Conservation (phyloP, 2,797 vertebrate genomes). For the Echeneis naucrates region DNA sequence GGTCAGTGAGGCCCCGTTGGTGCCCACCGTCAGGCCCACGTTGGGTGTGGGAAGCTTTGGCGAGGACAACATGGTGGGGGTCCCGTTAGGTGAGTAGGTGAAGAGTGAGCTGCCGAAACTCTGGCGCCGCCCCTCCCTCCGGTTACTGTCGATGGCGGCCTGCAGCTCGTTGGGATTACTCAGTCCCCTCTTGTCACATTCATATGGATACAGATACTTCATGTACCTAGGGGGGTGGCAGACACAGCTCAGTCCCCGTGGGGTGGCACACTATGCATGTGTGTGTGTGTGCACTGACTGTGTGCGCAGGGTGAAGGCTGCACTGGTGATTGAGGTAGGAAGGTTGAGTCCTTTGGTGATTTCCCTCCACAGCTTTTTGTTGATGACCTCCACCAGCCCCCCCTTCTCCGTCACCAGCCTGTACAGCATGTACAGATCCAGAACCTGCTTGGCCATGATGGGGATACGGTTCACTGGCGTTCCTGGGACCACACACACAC, state of each 20-base stretch:
- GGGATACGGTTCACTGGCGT: constrained; percentile 98
- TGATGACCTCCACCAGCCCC: constrained; percentile 97
- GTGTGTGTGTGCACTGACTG: constrained; percentile 86
- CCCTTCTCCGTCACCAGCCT: constrained; percentile 97
- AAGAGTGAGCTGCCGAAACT: constrained; percentile 94
- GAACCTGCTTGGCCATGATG: constrained; percentile 98
- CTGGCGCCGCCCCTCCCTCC: constrained; percentile 93
- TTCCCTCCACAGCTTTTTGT: constrained; percentile 98
- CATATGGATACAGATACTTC: constrained; percentile 98
- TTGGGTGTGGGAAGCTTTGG: constrained; percentile 88
- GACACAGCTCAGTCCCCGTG: too few species aligned
- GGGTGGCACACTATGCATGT: too few species aligned
- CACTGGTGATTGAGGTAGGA: constrained; percentile 98
- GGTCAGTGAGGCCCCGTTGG: constrained; percentile 88
- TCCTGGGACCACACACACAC: constrained; percentile 77
- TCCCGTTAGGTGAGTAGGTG: constrained; percentile 92
- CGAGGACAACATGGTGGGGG: constrained; percentile 91
- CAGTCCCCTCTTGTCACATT: constrained; percentile 95
- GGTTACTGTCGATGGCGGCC: constrained; percentile 97
- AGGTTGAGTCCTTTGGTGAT: constrained; percentile 98
- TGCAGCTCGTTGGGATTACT: constrained; percentile 98
- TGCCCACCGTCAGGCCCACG: constrained; percentile 84
- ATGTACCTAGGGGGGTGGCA: constrained; percentile 92
- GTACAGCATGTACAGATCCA: constrained; percentile 97
- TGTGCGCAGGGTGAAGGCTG: constrained; percentile 97